Evolutionary conservation across 2,888 invertebrate genomes (phyloP), one percentile per base, ranked within the genome.

Genomic region (Lacanobia wlatinum): DNA sequence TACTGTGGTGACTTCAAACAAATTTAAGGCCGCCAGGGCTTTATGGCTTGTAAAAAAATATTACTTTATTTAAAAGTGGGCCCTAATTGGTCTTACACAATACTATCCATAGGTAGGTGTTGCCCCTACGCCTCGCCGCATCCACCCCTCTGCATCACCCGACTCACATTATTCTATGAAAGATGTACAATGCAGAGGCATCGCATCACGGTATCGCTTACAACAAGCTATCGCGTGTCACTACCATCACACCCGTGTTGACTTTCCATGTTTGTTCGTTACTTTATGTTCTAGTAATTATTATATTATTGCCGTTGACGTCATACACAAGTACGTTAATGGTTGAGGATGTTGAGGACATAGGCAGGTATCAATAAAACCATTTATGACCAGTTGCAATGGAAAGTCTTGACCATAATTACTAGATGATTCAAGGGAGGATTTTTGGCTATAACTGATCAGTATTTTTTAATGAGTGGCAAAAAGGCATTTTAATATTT

Each of bases 101-200:
- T 34, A 53, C 34, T 23, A 52, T 59, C 14, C 1, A n/a, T 23
- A 38, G 4, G 9, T 23, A 40, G 0, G 7, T 21, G 9, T 14
- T 46, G 28, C 58, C 21, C 52, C 23, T 52, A 18, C 1, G 14
- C 2, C 34, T n/a, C 1, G 16, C 5, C 34, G 23, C 16, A 34
- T 5, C 6, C 40, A 76, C 43, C 78, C 73, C 60, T 78, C 76
- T 85, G 72, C 73, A 73, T 43, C 50, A 50, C 59, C 21, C 48
- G 38, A 56, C 71, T 71, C 43, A 67, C 12, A 43, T 69, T 82
- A 84, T 73, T 91, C 89, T 88, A 78, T 84, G 87, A 84, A 89
- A 90, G 92, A 91, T 92, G 91, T 92, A 93, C 93, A 93, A 91
- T 92, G 92, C 91, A 89, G 90, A 88, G 87, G 90, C 91, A 89